These are phyloP conservation scores for Corapipo altera DNA, from an alignment of 2,113 vertebrate species.

Conservation along the genomic window DNA sequence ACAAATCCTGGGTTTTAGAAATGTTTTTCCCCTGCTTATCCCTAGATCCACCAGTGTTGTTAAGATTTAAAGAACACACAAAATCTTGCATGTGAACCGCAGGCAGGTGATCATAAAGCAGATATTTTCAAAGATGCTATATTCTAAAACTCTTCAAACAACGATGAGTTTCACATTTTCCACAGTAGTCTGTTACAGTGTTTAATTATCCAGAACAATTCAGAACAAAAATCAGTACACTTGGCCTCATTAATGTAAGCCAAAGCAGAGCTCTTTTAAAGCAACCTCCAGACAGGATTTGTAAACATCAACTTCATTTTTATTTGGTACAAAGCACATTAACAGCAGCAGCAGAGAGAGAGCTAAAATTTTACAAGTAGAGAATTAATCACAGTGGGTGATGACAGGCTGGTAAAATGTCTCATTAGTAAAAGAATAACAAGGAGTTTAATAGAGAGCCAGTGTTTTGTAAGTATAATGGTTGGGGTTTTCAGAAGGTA, in stretches of 20 bases:
- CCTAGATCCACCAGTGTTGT: not conserved
- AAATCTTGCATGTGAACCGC: not conserved
- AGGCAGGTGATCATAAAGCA: not conserved
- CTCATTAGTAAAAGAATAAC: constrained; percentile 70
- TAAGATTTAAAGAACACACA: not conserved
- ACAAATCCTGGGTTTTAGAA: not conserved
- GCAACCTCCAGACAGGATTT: constrained; percentile 43
- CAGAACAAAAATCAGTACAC: constrained; percentile 17
- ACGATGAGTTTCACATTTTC: not conserved
- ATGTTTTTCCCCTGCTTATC: not conserved
- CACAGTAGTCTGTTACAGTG: not conserved
- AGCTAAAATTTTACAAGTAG: constrained; percentile 65
- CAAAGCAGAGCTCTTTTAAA: constrained; percentile 44
- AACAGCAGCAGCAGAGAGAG: constrained; percentile 51
- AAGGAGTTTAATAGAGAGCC: constrained; percentile 59
- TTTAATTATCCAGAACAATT: constrained; percentile 53
- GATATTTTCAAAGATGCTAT: not conserved
- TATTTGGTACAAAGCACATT: constrained; percentile 62
- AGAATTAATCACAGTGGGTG: constrained; percentile 70
- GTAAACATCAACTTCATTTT: constrained; percentile 66
- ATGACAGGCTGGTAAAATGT: constrained; percentile 67
- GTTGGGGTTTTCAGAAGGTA: constrained; percentile 2
- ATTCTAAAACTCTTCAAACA: not conserved
- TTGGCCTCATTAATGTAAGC: constrained; percentile 45
- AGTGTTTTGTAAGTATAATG: constrained; percentile 39